Evolutionary conservation across 2,797 vertebrate genomes (phyloP), one percentile per base, ranked within the genome.

Genomic region (Pyrocephalus nanus): DNA sequence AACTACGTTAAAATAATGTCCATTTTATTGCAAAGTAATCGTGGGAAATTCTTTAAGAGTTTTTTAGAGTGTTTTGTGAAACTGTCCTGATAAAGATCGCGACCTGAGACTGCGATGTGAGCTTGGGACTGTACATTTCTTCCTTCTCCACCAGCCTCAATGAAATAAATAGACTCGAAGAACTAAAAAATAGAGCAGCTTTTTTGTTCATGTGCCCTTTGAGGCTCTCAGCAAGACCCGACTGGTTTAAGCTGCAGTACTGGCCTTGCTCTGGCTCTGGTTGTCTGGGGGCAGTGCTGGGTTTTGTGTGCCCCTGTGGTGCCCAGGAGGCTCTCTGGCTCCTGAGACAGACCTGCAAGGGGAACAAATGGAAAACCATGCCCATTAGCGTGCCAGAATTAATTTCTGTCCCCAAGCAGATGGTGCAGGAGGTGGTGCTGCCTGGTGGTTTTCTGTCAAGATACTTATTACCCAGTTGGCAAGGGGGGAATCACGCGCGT

Each of bases 261-360:
- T 19, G 51, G 26, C 4, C 18, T 51, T 50, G 58, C 45, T 54
- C 2, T 32, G n/a, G n/a, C 65, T 84, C 30, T 13, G 34, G 42
- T 32, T 16, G 2, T 23, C 18, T 36, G 13, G 11, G 0, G 1
- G 12, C 15, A 21, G 19, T 0, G 1, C n/a, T 47, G 8, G 0
- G 6, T 9, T 73, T 54, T 62, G 18, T 47, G 47, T 43, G 61
- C 19, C 27, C 1, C 2, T 16, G 27, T 0, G 1, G 38, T 25
- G 9, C 38, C 12, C 70, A 54, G 58, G 42, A 53, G 62, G 32
- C 30, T n/a, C 34, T 66, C 30, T 18, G 29, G 36, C 65, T 73
- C 38, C 55, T 25, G 19, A 38, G 82, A 27, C 8, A 14, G 77
- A 50, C 40, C 43, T n/a, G 60, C 23, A 0, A 6, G n/a, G 51